Conservation (phyloP, 2,888 invertebrate genomes). For the Oligia fasciuncula region DNA sequence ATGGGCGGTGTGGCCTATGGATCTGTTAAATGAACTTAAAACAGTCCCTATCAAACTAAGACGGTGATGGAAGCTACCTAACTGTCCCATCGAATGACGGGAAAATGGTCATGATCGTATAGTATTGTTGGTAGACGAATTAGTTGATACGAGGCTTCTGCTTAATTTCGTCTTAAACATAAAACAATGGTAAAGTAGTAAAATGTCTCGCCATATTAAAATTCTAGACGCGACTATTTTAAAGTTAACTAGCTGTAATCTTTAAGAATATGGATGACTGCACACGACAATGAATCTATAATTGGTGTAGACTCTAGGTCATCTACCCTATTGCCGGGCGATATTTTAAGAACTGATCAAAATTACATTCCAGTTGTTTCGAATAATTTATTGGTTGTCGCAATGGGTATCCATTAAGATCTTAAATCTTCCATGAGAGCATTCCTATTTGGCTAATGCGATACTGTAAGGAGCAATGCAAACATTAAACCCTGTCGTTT, state of each 20-base stretch:
- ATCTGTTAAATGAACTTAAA: background rate
- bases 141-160: too few relatives aligned
- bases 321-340: constrained; percentile 25
- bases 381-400: constrained; percentile 44
- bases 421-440: constrained; percentile 29
- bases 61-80: background rate
- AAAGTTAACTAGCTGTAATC: constrained; percentile 22
- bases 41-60: background rate
- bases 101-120: background rate
- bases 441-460: constrained; percentile 11
- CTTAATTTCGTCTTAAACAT: too few relatives aligned
- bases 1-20: background rate
- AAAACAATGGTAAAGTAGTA: too few relatives aligned
- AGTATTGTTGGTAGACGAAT: too few relatives aligned
- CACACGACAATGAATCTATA: constrained; percentile 40
- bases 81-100: background rate
- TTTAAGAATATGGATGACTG: constrained; percentile 50
- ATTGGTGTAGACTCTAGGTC: constrained; percentile 30
- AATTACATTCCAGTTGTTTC: constrained; percentile 41
- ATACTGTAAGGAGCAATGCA: constrained; percentile 14
- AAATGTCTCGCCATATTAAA: constrained; percentile 9
- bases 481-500: background rate
- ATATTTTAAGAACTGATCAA: constrained; percentile 54
- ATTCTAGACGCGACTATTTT: constrained; percentile 13
- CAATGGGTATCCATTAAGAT: background rate